Conservation (phyloP, 2,888 invertebrate species). For the Leptothorax acervorum region DNA sequence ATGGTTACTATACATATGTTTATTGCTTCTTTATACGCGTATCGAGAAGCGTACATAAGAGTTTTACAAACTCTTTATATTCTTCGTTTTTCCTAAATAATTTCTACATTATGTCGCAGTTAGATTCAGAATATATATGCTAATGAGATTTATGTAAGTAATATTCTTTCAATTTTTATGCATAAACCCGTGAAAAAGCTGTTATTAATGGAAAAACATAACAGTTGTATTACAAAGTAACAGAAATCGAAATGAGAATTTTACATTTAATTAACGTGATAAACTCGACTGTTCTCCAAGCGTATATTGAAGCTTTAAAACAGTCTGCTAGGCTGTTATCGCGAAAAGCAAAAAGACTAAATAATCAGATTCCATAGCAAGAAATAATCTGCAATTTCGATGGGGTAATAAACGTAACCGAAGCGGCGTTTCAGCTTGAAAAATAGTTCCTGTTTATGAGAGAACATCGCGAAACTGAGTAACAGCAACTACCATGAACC, state of each 20-base stretch:
- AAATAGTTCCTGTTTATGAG: conserved; percentile 49
- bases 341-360: conserved; percentile 19
- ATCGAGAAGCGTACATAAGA: background rate
- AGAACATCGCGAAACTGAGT: conserved; percentile 23
- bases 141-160: background rate
- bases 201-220: background rate
- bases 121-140: background rate
- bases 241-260: conserved; percentile 13
- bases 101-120: background rate
- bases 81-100: background rate
- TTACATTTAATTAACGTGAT: conserved; percentile 26
- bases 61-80: background rate
- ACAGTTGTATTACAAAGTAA: background rate
- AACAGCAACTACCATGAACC: conserved; percentile 16
- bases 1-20: background rate
- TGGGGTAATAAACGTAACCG: conserved; percentile 34
- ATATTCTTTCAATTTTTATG: background rate
- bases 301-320: conserved; percentile 19
- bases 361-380: conserved; percentile 37
- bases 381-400: conserved; percentile 58
- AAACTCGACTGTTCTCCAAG: background rate
- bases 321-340: background rate
- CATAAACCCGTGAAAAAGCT: background rate
- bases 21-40: conserved; percentile 1
- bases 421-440: conserved; percentile 32